These are phyloP conservation scores for Notothenia coriiceps DNA, from an alignment of 2,113 vertebrate genomes.

Conservation along the genomic window DNA sequence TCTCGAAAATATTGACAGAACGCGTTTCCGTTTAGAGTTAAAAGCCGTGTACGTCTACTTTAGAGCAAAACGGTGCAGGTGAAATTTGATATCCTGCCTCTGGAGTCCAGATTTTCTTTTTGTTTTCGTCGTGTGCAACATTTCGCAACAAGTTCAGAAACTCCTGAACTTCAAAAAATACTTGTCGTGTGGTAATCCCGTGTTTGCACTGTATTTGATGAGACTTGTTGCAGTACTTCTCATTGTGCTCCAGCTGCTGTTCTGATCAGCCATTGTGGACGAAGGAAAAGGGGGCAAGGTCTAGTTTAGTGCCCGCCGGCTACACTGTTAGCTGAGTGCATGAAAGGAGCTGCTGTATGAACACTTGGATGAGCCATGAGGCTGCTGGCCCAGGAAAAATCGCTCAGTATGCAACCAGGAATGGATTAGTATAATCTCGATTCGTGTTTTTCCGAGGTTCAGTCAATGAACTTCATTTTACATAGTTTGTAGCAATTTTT, in stretches of 20 bases:
- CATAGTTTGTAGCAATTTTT: background rate
- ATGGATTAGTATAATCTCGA: constrained; percentile 16
- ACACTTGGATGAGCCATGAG: constrained; percentile 35
- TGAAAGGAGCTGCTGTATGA: constrained; percentile 15
- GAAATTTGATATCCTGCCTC: background rate
- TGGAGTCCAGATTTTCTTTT: background rate
- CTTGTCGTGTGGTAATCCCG: background rate
- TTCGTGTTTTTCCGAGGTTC: background rate
- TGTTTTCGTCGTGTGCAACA: background rate
- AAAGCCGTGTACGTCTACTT: background rate
- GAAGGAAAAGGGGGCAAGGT: constrained; percentile 29
- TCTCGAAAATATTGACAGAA: background rate
- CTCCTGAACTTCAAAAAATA: background rate
- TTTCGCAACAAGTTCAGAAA: background rate
- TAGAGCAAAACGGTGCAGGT: background rate
- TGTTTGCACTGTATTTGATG: background rate
- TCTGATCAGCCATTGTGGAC: constrained; percentile 45
- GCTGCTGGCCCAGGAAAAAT: background rate
- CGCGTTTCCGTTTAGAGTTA: background rate
- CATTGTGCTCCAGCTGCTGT: background rate
- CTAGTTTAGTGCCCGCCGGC: background rate
- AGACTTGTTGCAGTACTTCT: constrained; percentile 23
- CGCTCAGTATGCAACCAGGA: background rate
- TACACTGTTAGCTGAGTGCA: background rate
- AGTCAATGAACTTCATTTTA: background rate